Evolutionary conservation across 1,140 invertebrate species (phyloP).

Genomic region (Neocloeon triangulifer): DNA sequence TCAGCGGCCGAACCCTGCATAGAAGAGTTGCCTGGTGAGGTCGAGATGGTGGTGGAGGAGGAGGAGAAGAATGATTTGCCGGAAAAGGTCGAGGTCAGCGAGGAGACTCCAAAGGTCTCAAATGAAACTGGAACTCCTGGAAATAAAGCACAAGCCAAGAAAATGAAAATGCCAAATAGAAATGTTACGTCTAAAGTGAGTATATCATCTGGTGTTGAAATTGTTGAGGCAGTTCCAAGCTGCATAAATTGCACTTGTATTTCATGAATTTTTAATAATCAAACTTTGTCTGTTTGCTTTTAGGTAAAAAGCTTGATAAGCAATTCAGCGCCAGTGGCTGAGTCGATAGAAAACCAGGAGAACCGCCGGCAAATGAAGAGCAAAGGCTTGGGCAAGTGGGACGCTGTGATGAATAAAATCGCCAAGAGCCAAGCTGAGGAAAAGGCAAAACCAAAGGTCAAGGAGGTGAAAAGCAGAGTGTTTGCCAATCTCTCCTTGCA

Average conservation of each 20-base stretch:
- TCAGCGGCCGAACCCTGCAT: background rate
- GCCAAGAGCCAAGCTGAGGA: slow-evolving; percentile 43
- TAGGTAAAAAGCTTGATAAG: slow-evolving; percentile 33
- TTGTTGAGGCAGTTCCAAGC: too few relatives aligned
- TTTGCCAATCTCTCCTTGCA: slow-evolving; percentile 10
- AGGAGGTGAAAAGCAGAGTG: slow-evolving; percentile 62
- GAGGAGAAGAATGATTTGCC: slow-evolving; percentile 10
- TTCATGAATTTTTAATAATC: too few relatives aligned
- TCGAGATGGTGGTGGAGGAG: slow-evolving; percentile 10
- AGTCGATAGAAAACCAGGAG: slow-evolving; percentile 14
- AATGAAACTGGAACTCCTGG: slow-evolving; percentile 13
- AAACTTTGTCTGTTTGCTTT: too few relatives aligned
- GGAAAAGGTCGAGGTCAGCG: slow-evolving; percentile 9
- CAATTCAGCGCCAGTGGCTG: slow-evolving; percentile 20
- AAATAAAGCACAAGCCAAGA: slow-evolving; percentile 32
- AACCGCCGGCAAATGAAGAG: slow-evolving; percentile 16
- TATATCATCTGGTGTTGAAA: too few relatives aligned
- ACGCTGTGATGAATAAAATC: slow-evolving; percentile 61
- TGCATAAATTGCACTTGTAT: too few relatives aligned
- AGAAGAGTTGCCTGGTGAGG: background rate
- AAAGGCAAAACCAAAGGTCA: slow-evolving; percentile 32
- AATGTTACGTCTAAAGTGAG: slow-evolving; percentile 50
- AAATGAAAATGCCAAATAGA: slow-evolving; percentile 51
- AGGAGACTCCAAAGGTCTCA: background rate
- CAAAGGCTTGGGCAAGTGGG: slow-evolving; percentile 32